Base-by-base conservation (phyloP, 2,113 vertebrate genomes). In the Neodon shergylaensis region DNA sequence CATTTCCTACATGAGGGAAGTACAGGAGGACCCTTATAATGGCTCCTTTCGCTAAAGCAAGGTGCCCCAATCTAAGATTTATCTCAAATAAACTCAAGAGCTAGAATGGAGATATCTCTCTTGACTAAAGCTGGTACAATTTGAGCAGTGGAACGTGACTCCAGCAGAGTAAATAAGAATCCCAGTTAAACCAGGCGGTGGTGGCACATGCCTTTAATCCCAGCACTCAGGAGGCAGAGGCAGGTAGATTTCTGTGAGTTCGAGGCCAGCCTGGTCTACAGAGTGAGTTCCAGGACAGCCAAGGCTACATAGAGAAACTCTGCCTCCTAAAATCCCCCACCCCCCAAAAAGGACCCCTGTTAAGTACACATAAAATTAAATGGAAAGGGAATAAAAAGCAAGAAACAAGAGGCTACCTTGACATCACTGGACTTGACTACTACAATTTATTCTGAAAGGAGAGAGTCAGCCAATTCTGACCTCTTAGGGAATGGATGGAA, bases 401-500 rank as follows among this genome's bases (percentile, higher is more conserved):
- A 61, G 89, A 39, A 61, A 54, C n/a, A 8, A 74, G 14, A 84
- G 78, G 39, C 19, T 54, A 1, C 7, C 13, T 42, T 65, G 58
- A 4, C 7, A 74, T 65, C 61, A 42, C 31, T 33, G 52, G 44
- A 16, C 17, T 65, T 65, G 81, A 94, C 10, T 33, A 33, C 70
- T 74, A 22, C 14, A 58, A 74, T 87, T 85, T 49, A 70, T 90
- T 94, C 49, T 91, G 47, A 90, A 88, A 84, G 36, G n/a, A 79
- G 17, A 90, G 44, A 26, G n/a, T 65, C 42, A 93, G 28, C 12
- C 58, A 76, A 85, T 74, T 90, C 83, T 93, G 33, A 7, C 31
- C 7, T 63, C 7, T 63, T 28, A 33, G 4, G 2, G 11, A 65
- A 91, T 17, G 21, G 33, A 39, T 10, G 0, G 26, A 91, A 66